Evolutionary conservation across 2,888 invertebrate species (phyloP).

Genomic region (Orgyia antiqua): DNA sequence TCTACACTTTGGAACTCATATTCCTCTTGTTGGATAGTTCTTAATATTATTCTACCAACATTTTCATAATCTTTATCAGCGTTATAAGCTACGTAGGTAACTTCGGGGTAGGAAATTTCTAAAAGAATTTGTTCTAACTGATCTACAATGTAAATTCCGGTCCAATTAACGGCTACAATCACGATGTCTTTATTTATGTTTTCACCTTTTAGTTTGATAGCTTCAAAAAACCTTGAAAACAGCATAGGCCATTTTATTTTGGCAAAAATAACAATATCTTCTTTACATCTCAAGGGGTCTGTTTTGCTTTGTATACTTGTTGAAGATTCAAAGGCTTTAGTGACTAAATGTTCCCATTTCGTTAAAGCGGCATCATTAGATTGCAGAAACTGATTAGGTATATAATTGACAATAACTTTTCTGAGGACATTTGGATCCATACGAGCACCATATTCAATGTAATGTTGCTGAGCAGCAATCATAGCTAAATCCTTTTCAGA

Average conservation of each 20-base stretch:
- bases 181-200: conserved; percentile 83
- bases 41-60: conserved; percentile 84
- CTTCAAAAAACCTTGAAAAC: conserved; percentile 96
- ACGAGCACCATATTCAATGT: conserved; percentile 86
- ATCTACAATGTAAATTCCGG: conserved; percentile 94
- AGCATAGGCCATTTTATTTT: conserved; percentile 96
- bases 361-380: conserved; percentile 80
- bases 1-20: conserved; percentile 94
- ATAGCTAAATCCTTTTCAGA: conserved; percentile 91
- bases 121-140: conserved; percentile 93
- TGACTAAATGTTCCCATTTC: conserved; percentile 85
- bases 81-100: conserved; percentile 84
- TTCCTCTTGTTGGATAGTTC: conserved; percentile 92
- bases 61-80: conserved; percentile 66
- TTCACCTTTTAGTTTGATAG: conserved; percentile 85
- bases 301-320: conserved; percentile 83
- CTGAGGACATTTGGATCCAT: conserved; percentile 83
- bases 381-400: conserved; percentile 86
- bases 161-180: conserved; percentile 96
- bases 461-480: conserved; percentile 94
- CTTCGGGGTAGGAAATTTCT: conserved; percentile 92
- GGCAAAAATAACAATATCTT: conserved; percentile 94
- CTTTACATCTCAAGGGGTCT: conserved; percentile 85
- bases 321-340: conserved; percentile 84
- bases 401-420: conserved; percentile 85